These are phyloP conservation scores for Phylloscopus whistleri DNA, from an alignment of 2,113 vertebrate species.

Conservation along the genomic window DNA sequence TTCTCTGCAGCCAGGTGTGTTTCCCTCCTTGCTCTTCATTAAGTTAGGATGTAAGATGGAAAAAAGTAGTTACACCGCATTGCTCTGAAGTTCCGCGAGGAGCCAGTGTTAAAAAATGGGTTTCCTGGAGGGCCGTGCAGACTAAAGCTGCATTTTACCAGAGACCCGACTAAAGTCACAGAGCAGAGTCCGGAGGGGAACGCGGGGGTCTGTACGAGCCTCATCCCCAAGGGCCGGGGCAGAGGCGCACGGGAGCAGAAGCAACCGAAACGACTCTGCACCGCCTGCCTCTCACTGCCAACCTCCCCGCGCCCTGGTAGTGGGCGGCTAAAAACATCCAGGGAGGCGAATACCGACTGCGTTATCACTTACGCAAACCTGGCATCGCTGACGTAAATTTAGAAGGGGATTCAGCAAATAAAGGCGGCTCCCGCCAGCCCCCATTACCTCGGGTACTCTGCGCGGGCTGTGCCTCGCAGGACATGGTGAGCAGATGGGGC, in stretches of 20 bases:
- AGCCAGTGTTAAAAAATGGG: background rate
- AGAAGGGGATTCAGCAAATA: background rate
- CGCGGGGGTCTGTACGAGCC: background rate
- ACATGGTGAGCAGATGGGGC: background rate
- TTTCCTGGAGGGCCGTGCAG: background rate
- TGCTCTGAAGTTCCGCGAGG: background rate
- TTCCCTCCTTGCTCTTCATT: background rate
- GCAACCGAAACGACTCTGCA: background rate
- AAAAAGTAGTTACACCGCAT: background rate
- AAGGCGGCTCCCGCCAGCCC: background rate
- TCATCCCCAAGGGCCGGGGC: background rate
- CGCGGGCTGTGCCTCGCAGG: background rate
- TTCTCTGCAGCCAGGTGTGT: background rate
- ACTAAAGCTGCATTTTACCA: background rate
- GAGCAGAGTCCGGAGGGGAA: background rate
- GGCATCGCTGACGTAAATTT: background rate
- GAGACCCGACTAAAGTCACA: background rate
- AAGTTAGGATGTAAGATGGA: too few relatives aligned
- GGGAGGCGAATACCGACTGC: background rate
- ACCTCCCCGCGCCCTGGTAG: background rate
- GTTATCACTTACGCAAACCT: background rate
- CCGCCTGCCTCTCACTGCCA: background rate
- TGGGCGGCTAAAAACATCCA: background rate
- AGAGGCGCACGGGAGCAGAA: background rate
- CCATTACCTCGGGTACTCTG: background rate